These are phyloP conservation scores for Musca vetustissima DNA, from an alignment of 1,140 invertebrate species.

Conservation along the genomic window DNA sequence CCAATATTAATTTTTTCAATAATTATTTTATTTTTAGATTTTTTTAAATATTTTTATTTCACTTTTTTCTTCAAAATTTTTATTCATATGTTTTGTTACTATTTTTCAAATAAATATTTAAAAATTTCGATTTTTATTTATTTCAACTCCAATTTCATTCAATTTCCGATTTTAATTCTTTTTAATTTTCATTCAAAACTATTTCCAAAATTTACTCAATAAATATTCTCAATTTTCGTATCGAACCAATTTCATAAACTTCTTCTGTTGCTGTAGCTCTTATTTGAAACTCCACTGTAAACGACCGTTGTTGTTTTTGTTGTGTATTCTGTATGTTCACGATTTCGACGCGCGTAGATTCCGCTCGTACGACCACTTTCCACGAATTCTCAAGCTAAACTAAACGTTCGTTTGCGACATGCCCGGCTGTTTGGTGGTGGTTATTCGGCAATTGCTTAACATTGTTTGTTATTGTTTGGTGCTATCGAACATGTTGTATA, in stretches of 20 bases:
- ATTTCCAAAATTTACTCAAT: neutral
- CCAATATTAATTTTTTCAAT: too few species aligned
- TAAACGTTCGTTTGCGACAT: slow-evolving; percentile 4
- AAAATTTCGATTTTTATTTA: too few species aligned
- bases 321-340: too few species aligned
- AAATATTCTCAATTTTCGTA: too few species aligned
- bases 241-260: neutral
- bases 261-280: neutral
- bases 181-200: slow-evolving; percentile 3
- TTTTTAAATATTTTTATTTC: too few species aligned
- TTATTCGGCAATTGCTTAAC: too few species aligned
- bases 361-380: slow-evolving; percentile 9
- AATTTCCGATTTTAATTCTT: neutral
- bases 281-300: neutral
- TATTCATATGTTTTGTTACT: too few species aligned
- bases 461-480: neutral
- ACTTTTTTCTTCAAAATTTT: too few species aligned
- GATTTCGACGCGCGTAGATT: neutral
- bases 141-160: too few species aligned
- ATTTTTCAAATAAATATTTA: too few species aligned
- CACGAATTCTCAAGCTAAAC: slow-evolving; percentile 9
- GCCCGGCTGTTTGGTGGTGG: neutral
- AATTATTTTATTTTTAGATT: too few species aligned
- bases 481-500: neutral
- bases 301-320: slow-evolving; percentile 1